phyloP scores from a whole-genome alignment of 2,113 vertebrate species.

The Petromus typicus region DNA sequence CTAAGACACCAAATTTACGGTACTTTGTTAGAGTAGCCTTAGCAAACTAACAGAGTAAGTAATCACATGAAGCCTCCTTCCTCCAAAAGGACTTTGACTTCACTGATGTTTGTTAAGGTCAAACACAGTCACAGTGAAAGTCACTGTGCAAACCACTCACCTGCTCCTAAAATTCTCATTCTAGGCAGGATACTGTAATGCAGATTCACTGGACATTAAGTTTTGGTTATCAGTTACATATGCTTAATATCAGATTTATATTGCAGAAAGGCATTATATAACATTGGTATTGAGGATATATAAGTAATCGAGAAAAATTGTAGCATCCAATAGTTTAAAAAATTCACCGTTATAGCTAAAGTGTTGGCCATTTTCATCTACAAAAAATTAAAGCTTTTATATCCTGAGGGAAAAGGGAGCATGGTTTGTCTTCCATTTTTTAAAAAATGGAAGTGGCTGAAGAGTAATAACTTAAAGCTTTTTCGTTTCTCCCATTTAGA shows the following conservation, averaged over 20 bases:
- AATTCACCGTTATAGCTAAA: neutral
- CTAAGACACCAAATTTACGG: neutral
- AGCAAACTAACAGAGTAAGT: neutral
- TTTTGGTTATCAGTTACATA: neutral
- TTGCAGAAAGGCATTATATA: neutral
- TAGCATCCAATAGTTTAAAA: neutral
- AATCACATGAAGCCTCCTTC: neutral
- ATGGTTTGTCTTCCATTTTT: slow-evolving; percentile 18
- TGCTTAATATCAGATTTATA: neutral
- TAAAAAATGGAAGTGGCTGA: neutral
- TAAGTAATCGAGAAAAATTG: neutral
- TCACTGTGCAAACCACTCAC: neutral
- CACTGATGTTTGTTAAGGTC: neutral
- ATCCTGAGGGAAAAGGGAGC: neutral
- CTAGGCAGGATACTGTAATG: neutral
- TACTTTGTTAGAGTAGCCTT: neutral
- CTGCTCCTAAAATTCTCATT: neutral
- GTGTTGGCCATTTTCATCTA: neutral
- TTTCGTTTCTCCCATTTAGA: neutral
- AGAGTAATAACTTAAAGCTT: slow-evolving; percentile 16
- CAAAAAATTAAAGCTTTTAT: neutral
- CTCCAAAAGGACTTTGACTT: neutral
- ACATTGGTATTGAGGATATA: neutral
- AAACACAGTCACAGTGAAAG: neutral
- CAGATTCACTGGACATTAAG: neutral